Evolutionary conservation across 2,888 invertebrate species (phyloP), one percentile per base, ranked within the genome.

Genomic region (Lordiphosa andalusiaca): DNA sequence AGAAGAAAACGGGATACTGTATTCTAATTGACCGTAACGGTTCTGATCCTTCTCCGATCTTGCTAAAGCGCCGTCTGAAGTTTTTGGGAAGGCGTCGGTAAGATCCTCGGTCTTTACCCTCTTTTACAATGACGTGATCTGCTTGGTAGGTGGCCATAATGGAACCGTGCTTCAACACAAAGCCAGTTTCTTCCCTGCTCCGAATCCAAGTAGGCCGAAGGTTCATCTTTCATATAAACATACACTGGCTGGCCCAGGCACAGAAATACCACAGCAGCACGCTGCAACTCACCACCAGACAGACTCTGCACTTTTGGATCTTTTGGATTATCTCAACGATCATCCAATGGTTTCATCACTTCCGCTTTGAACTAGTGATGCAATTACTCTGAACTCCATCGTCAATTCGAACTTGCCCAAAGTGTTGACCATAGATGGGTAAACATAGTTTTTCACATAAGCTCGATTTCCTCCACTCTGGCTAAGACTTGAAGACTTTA

Each of bases 141-240:
- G n/a, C n/a, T n/a, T n/a, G n/a, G n/a, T n/a, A n/a, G n/a, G n/a
- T n/a, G n/a, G n/a, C n/a, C n/a, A n/a, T n/a, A n/a, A 99, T 99
- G 90, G 99, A 99, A 91, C 99, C 99, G 94, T 99, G 99, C 93
- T 99, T 99, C 1, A 99, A 99, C 12, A 99, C 95, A 89, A 99
- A 99, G 9, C 99, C 99, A 6, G 99, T 99, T 90, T 99, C 91
- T 99, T 85, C 94, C 99, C 91, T 99, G 99, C 88, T 99, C 99
- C 3, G 99, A 99, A 90, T 99, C 99, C 67, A 99, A 91, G 90
- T 99, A 99, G 42, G 99, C 99, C 10, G 98, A 99, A 0, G 99
- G 99, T 90, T 99, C 99, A 87, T 99, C 99, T 80, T 99, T 96
- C 19, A 99, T 93, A 90, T 99, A 99, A 3, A 99, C 99, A 90